Evolutionary conservation across 2,888 invertebrate genomes (phyloP), one percentile per base, ranked within the genome.

Genomic region (Branchinecta sandiegonensis): DNA sequence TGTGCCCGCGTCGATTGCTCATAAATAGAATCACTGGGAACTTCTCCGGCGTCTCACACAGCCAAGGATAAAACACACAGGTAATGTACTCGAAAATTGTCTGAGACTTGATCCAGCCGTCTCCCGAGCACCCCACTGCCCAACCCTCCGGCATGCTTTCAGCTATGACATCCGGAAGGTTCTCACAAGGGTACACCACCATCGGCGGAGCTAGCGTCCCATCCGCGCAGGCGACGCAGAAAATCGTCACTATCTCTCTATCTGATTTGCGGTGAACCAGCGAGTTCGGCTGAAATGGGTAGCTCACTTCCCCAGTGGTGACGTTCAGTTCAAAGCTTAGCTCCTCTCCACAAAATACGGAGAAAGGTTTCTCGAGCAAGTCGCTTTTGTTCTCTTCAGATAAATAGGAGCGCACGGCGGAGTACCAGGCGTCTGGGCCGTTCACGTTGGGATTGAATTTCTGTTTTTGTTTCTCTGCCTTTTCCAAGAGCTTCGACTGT

Each of bases 321-420:
- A 17, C 14, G 17, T 56, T 56, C n/a, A 56, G n/a, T 56, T 56
- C 56, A 56, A 56, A 56, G 17, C 56, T 56, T 56, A 56, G 56
- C 56, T 56, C 56, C 1, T 56, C 56, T 10, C 56, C 56, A 56
- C 56, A 56, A 10, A 56, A 56, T 8, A 56, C 56, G n/a, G 56
- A 56, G n/a, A n/a, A n/a, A 56, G 56, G 14, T 1, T 56, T 56
- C n/a, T 56, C 56, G 17, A 56, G 56, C n/a, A 56, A n/a, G n/a
- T 56, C 14, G 14, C n/a, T 14, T 10, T 56, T 56, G 17, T 56
- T 56, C 17, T 56, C 10, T 56, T 56, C 56, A 8, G n/a, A 14
- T 10, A 56, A 56, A 56, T 56, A 56, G 56, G 56, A 56, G n/a
- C 56, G 56, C 56, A 56, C 56, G 17, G 56, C 56, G 17, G 56